These are phyloP conservation scores for Phoxinus phoxinus DNA, from an alignment of 2,113 vertebrate genomes.

Conservation along the genomic window DNA sequence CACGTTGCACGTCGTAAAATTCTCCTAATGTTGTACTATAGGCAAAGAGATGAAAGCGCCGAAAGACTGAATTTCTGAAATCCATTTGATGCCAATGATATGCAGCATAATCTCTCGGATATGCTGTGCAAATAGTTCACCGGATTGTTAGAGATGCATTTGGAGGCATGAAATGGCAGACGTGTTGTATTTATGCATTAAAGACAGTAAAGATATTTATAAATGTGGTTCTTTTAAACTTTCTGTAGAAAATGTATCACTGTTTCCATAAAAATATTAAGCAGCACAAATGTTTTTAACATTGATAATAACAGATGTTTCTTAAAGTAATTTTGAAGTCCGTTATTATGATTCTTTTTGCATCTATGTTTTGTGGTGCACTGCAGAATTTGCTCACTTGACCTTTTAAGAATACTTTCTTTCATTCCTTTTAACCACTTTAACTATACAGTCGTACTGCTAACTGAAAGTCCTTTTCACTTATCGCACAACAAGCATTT, in stretches of 20 bases:
- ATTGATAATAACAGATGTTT: background rate
- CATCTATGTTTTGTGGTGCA: background rate
- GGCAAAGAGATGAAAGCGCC: constrained; percentile 45
- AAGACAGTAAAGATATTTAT: background rate
- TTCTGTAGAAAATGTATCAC: too few relatives aligned
- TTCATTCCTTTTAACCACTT: background rate
- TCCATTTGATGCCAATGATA: constrained; percentile 43
- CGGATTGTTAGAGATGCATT: constrained; percentile 41
- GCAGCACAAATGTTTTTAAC: background rate
- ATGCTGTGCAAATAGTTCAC: constrained; percentile 23
- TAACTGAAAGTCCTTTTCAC: background rate
- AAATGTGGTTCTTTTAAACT: background rate
- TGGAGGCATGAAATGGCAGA: background rate
- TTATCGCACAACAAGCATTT: background rate
- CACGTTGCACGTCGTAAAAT: constrained; percentile 17
- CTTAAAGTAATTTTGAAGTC: background rate
- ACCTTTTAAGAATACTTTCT: background rate
- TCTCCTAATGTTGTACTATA: constrained; percentile 18
- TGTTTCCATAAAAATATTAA: background rate
- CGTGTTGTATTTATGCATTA: background rate
- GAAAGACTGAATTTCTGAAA: constrained; percentile 26
- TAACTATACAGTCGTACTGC: background rate
- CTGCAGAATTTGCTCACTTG: background rate
- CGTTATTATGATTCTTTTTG: background rate
- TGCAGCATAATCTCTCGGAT: constrained; percentile 14